These are phyloP conservation scores for Bombus picipes DNA, from an alignment of 1,140 invertebrate genomes.

Conservation along the genomic window DNA sequence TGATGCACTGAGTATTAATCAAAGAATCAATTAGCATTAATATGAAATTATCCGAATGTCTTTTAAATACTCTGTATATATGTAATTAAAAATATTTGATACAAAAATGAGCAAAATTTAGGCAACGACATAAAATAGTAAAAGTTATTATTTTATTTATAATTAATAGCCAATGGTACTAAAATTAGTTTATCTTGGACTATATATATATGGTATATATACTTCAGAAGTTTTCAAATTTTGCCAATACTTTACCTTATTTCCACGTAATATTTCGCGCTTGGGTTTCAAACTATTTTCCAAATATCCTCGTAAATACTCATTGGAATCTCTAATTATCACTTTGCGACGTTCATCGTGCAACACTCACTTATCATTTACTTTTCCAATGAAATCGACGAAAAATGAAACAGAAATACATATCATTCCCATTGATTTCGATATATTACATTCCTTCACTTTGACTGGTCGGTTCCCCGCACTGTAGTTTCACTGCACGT, in stretches of 20 bases:
- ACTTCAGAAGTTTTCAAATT: not conserved
- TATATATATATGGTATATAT: too few relatives aligned
- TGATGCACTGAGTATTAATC: too few relatives aligned
- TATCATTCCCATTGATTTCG: not conserved
- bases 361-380: not conserved
- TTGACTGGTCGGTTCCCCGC: not conserved
- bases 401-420: not conserved
- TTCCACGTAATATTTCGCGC: not conserved
- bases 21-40: too few relatives aligned
- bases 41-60: too few relatives aligned
- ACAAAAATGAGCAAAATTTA: too few relatives aligned
- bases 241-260: slow-evolving; percentile 10
- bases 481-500: slow-evolving; percentile 14
- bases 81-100: too few relatives aligned
- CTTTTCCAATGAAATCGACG: not conserved
- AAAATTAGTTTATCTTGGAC: too few relatives aligned
- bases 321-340: not conserved
- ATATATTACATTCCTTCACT: not conserved
- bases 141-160: too few relatives aligned
- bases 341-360: not conserved
- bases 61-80: too few relatives aligned
- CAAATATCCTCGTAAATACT: not conserved
- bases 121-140: too few relatives aligned
- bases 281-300: not conserved
- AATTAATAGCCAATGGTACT: too few relatives aligned